A percentile compares a stretch with the other conserved stretches of the same genome.
Conservation (phyloP, 2,888 invertebrate genomes). For the Pachydiplax longipennis region DNA sequence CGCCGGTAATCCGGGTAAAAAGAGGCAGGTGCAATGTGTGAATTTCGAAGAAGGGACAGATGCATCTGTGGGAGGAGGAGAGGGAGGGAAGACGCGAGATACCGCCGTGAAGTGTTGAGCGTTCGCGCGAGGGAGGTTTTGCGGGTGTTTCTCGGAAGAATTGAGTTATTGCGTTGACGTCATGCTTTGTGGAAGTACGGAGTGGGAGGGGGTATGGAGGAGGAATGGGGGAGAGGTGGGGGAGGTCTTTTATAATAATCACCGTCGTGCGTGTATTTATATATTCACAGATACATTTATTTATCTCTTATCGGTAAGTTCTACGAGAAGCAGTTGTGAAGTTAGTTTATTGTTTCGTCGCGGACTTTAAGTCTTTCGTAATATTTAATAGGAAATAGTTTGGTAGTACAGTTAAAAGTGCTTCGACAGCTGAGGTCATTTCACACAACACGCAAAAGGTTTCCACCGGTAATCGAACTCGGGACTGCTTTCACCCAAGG, state of each 20-base stretch:
- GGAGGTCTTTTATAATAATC: neutral
- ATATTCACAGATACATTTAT: too few species aligned
- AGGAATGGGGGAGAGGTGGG: neutral
- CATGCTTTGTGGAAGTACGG: neutral
- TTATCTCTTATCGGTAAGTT: too few species aligned
- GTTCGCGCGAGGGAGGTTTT: neutral
- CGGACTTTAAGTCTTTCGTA: too few species aligned
- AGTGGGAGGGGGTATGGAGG: neutral
- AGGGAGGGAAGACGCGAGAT: neutral
- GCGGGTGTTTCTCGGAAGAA: neutral
- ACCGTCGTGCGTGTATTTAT: too few species aligned
- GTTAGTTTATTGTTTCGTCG: too few species aligned
- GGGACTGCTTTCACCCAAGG: too few species aligned
- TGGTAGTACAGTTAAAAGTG: too few species aligned
- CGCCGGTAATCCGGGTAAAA: neutral
- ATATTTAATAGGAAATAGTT: too few species aligned
- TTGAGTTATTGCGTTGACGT: neutral
- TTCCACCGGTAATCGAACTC: too few species aligned
- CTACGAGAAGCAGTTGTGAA: too few species aligned
- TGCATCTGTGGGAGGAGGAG: neutral
- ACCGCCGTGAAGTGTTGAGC: neutral
- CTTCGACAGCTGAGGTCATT: too few species aligned
- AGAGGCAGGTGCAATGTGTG: conserved; percentile 13
- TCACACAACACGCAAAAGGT: too few species aligned
- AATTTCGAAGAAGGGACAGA: conserved; percentile 22